A percentile compares a stretch with the other conserved stretches of the same genome.
Evolutionary conservation across 2,797 vertebrate genomes (phyloP).

Genomic region (Acrocephalus scirpaceus): DNA sequence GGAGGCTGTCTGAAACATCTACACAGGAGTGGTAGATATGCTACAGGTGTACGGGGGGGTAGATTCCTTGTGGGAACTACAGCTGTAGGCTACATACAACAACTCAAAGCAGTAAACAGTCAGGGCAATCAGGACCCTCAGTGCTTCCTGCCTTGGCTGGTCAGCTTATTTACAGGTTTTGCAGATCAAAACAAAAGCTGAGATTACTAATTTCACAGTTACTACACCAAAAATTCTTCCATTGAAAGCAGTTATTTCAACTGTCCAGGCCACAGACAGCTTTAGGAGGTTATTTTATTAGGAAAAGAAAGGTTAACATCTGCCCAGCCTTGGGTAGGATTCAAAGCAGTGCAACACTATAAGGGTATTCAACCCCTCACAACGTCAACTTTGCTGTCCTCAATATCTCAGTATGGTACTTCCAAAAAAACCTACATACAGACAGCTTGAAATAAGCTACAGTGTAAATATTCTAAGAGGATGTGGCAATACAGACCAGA

Average conservation of each 20-base stretch:
- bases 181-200: neutral
- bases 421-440: neutral
- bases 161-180: neutral
- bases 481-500: neutral
- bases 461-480: neutral
- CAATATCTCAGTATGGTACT: neutral
- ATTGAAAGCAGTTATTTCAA: neutral
- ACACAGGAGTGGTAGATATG: neutral
- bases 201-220: neutral
- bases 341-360: neutral
- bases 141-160: neutral
- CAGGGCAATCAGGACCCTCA: neutral
- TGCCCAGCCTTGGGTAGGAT: neutral
- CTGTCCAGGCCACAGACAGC: neutral
- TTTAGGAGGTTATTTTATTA: neutral
- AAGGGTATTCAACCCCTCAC: neutral
- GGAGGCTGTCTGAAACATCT: neutral
- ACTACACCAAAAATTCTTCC: neutral
- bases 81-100: neutral
- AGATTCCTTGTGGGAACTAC: neutral
- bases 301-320: neutral
- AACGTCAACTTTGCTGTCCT: neutral
- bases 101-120: neutral
- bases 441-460: neutral
- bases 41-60: neutral